Conservation (phyloP, 2,113 vertebrate genomes). For the Syrrhaptes paradoxus region DNA sequence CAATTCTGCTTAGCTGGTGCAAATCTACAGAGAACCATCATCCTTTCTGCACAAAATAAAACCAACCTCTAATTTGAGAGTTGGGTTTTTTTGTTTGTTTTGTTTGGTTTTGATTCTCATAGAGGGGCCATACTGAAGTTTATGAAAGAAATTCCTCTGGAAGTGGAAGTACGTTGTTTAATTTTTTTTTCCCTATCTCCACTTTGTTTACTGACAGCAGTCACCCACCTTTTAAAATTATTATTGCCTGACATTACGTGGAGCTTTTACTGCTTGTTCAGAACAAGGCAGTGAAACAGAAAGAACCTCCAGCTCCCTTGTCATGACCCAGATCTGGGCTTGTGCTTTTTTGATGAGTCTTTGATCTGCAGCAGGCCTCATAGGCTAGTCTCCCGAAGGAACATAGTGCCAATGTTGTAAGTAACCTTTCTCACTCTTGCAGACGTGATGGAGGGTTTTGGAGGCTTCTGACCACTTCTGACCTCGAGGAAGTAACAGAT, state of each 20-base stretch:
- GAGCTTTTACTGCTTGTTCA: slow-evolving; percentile 65
- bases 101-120: slow-evolving; percentile 27
- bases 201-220: slow-evolving; percentile 32
- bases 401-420: slow-evolving; percentile 99
- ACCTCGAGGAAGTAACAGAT: slow-evolving; percentile 98
- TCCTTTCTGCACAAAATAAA: slow-evolving; percentile 58
- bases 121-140: slow-evolving; percentile 45
- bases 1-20: slow-evolving; percentile 70
- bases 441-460: slow-evolving; percentile 84
- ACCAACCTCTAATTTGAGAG: slow-evolving; percentile 32
- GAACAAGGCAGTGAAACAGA: slow-evolving; percentile 65
- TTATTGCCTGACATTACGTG: slow-evolving; percentile 81
- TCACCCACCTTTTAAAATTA: slow-evolving; percentile 68
- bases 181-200: background rate
- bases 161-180: background rate
- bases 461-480: slow-evolving; percentile 86
- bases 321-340: slow-evolving; percentile 74
- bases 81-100: background rate
- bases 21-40: slow-evolving; percentile 69
- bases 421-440: slow-evolving; percentile 93
- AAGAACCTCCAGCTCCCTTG: slow-evolving; percentile 49
- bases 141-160: slow-evolving; percentile 43
- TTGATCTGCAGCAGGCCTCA: slow-evolving; percentile 79
- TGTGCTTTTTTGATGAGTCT: slow-evolving; percentile 81
- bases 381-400: slow-evolving; percentile 97